A percentile compares a stretch with the other conserved stretches of the same genome.
These are phyloP conservation scores for Vanessa tameamea DNA, from an alignment of 1,140 invertebrate species.

Conservation along the genomic window DNA sequence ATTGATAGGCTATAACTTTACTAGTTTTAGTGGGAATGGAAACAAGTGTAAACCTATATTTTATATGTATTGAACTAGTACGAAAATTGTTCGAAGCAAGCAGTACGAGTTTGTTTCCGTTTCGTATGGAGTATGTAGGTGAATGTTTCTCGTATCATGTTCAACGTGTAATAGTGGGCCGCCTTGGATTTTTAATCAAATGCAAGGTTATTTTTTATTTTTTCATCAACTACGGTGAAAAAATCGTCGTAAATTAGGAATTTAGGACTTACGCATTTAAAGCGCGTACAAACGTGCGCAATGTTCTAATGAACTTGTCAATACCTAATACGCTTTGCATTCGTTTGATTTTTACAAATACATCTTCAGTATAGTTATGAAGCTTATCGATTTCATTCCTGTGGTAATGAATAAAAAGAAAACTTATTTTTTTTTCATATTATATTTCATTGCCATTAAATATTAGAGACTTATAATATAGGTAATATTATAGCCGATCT, in stretches of 20 bases:
- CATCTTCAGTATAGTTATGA: too few species aligned
- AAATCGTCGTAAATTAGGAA: not conserved
- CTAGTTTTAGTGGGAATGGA: too few species aligned
- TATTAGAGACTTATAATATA: too few species aligned
- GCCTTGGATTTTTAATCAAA: constrained; percentile 11
- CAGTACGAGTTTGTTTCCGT: constrained; percentile 21
- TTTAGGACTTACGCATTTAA: not conserved
- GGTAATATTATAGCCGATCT: not conserved
- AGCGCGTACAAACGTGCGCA: too few species aligned
- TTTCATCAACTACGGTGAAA: not conserved
- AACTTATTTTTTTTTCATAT: too few species aligned
- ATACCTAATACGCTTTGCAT: too few species aligned
- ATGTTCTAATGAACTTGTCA: too few species aligned
- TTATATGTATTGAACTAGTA: not conserved
- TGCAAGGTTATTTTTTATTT: constrained; percentile 5
- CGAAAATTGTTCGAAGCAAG: constrained; percentile 1
- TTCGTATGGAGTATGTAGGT: constrained; percentile 9
- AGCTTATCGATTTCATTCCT: too few species aligned
- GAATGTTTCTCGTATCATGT: constrained; percentile 14
- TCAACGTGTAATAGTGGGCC: constrained; percentile 9
- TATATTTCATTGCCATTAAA: too few species aligned
- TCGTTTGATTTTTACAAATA: too few species aligned
- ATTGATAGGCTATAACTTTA: too few species aligned
- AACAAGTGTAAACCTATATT: not conserved
- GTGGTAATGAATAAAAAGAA: too few species aligned